phyloP scores from a whole-genome alignment of 2,113 vertebrate species.

The Chionomys nivalis region DNA sequence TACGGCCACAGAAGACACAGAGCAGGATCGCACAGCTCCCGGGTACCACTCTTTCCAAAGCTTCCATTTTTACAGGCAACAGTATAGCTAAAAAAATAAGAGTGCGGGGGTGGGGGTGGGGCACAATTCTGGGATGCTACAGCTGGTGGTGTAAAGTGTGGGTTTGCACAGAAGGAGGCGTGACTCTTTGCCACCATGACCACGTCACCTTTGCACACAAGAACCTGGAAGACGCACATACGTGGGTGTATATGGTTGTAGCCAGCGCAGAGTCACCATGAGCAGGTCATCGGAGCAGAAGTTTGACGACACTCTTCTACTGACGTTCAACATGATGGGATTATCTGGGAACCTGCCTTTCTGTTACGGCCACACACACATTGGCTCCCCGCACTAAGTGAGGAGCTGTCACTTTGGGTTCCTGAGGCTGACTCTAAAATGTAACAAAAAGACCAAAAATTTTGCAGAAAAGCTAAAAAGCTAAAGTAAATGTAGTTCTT shows the following conservation, averaged over 20 bases:
- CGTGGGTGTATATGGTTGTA: neutral
- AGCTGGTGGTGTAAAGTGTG: neutral
- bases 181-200: neutral
- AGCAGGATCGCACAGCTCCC: neutral
- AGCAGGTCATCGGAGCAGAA: neutral
- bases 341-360: neutral
- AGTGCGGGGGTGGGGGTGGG: neutral
- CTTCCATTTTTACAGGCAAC: neutral
- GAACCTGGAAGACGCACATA: constrained; percentile 19
- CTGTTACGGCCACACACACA: neutral
- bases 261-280: neutral
- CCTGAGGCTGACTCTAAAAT: constrained; percentile 36
- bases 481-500: constrained; percentile 63
- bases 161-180: neutral
- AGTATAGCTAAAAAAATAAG: neutral
- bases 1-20: neutral
- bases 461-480: constrained; percentile 44
- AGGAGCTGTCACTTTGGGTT: constrained; percentile 26
- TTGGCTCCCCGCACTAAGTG: neutral
- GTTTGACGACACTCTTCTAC: neutral
- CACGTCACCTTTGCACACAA: neutral
- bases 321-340: neutral
- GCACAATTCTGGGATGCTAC: neutral
- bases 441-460: neutral
- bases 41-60: neutral